phyloP scores from a whole-genome alignment of 1,140 invertebrate genomes.

The Bilobella aurantiaca region DNA sequence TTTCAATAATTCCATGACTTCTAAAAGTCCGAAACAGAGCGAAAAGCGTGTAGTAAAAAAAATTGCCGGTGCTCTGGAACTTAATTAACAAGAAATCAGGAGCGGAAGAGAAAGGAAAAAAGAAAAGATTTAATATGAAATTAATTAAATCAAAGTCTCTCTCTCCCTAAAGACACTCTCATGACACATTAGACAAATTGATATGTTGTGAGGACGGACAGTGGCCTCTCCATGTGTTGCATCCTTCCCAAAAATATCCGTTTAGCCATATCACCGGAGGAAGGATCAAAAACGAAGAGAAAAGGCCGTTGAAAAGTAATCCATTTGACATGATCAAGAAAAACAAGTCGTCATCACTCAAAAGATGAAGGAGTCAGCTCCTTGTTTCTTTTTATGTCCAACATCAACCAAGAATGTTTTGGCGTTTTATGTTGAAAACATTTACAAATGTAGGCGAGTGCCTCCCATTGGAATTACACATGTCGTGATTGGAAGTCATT shows the following conservation, averaged over 20 bases:
- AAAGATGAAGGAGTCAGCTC: background rate
- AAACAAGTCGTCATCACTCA: conserved; percentile 9
- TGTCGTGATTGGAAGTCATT: conserved; percentile 31
- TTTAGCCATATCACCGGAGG: background rate
- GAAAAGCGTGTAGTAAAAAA: too few relatives aligned
- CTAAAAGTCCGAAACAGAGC: too few relatives aligned
- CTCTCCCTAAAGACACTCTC: background rate
- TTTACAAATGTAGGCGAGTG: too few relatives aligned
- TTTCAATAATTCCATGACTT: too few relatives aligned
- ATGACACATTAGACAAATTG: background rate
- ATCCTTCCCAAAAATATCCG: background rate
- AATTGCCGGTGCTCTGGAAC: too few relatives aligned
- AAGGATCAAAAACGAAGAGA: background rate
- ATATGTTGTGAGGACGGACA: background rate
- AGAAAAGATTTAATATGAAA: background rate
- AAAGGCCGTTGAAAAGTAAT: background rate
- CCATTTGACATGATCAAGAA: conserved; percentile 11
- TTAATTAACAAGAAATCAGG: too few relatives aligned
- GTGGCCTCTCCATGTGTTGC: background rate
- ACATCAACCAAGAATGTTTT: too few relatives aligned
- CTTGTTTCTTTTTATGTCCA: too few relatives aligned
- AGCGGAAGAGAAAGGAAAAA: too few relatives aligned
- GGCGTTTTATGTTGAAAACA: too few relatives aligned
- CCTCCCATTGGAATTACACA: conserved; percentile 15
- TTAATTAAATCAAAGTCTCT: conserved; percentile 1